Conservation (phyloP, 2,888 invertebrate species). For the Drosophila mettleri region DNA sequence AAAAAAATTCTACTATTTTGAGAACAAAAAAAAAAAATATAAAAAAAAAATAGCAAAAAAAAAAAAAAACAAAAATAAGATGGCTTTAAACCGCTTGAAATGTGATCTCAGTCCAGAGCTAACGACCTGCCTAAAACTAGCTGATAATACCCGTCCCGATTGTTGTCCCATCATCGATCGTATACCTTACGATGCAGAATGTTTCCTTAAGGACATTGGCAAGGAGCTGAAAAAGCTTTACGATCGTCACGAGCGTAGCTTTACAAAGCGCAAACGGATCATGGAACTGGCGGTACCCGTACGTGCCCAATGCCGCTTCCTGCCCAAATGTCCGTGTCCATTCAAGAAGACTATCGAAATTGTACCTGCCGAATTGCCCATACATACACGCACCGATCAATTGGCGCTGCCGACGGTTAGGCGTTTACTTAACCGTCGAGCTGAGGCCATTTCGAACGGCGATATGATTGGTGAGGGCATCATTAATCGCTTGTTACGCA, state of each 20-base stretch:
- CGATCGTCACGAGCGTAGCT: constrained; percentile 55
- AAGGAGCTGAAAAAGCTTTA: constrained; percentile 57
- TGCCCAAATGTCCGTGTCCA: constrained; percentile 72
- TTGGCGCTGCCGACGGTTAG: constrained; percentile 75
- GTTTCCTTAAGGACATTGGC: constrained; percentile 62
- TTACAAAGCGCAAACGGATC: constrained; percentile 64
- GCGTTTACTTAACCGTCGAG: constrained; percentile 43
- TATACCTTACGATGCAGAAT: constrained; percentile 62
- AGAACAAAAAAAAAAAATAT: not conserved
- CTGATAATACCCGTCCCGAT: constrained; percentile 56
- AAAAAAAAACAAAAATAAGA: constrained; percentile 6
- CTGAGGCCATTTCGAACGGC: constrained; percentile 32
- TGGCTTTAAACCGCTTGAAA: constrained; percentile 51
- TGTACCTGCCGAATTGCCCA: constrained; percentile 55
- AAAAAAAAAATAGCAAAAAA: not conserved
- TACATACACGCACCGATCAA: constrained; percentile 80
- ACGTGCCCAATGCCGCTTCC: constrained; percentile 36
- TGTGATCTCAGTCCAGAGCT: constrained; percentile 63
- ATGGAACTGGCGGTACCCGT: constrained; percentile 64
- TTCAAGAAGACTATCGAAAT: constrained; percentile 73
- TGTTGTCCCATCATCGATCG: constrained; percentile 65
- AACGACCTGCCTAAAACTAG: constrained; percentile 47
- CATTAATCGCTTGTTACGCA: constrained; percentile 78
- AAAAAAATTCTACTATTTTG: constrained; percentile 7
- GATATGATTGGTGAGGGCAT: constrained; percentile 60